Conservation (phyloP, 2,797 vertebrate species). For the Hafferia zeledoni region DNA sequence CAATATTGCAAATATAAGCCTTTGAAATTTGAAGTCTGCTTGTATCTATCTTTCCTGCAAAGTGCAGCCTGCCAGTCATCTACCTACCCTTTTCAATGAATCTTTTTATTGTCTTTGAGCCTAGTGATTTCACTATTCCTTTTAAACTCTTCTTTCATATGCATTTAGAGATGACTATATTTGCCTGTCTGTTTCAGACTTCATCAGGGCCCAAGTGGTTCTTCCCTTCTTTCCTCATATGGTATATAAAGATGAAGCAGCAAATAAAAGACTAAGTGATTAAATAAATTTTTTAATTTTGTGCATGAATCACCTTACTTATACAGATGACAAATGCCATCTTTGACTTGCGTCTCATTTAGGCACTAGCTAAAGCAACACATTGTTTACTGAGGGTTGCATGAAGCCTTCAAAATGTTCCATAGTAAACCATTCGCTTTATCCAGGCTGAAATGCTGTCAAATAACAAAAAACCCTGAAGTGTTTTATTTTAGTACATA, state of each 20-base stretch:
- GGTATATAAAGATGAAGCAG: conserved; percentile 19
- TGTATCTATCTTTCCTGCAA: neutral
- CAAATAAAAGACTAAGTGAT: conserved; percentile 10
- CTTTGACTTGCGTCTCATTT: conserved; percentile 41
- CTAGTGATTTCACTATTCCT: conserved; percentile 30
- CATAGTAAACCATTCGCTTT: neutral
- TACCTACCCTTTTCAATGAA: conserved; percentile 29
- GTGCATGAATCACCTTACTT: conserved; percentile 29
- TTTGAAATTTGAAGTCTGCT: neutral
- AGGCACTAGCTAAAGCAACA: conserved; percentile 9
- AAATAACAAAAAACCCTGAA: neutral
- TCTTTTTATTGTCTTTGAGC: conserved; percentile 47
- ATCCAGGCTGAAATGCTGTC: neutral
- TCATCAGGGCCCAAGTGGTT: neutral
- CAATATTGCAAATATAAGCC: neutral
- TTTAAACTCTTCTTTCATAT: conserved; percentile 54
- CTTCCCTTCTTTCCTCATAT: neutral
- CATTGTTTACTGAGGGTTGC: neutral
- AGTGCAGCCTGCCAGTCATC: neutral
- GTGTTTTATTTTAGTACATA: neutral
- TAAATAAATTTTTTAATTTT: neutral
- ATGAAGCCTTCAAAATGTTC: neutral
- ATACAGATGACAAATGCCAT: conserved; percentile 35
- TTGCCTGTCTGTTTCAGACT: conserved; percentile 13
- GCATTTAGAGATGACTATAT: conserved; percentile 20